These are phyloP conservation scores for Ctenopoma multispine DNA, from an alignment of 2,797 vertebrate species.

Conservation along the genomic window DNA sequence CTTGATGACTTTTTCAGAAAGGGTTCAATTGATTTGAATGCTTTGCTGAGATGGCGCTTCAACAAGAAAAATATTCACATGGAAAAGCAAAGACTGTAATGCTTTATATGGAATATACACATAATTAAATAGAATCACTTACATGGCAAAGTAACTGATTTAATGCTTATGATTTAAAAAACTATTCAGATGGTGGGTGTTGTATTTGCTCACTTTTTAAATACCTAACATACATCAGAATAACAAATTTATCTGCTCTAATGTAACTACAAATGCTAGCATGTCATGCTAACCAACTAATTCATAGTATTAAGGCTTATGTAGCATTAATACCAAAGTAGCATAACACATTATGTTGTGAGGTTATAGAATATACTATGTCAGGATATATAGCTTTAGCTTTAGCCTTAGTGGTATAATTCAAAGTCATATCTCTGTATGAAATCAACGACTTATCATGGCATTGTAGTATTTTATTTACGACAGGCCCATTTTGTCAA, in stretches of 20 bases:
- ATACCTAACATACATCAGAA: too few relatives aligned
- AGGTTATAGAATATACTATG: too few relatives aligned
- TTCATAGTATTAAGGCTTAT: too few relatives aligned
- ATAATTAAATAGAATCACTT: too few relatives aligned
- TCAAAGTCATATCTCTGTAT: neutral
- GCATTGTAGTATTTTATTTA: neutral
- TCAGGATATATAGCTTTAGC: neutral
- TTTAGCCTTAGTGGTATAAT: neutral
- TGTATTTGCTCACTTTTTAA: too few relatives aligned
- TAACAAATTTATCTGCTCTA: neutral
- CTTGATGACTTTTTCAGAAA: neutral
- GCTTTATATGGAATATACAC: too few relatives aligned
- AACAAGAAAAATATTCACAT: neutral
- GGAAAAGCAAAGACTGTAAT: neutral
- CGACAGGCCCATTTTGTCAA: neutral
- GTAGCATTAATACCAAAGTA: too few relatives aligned
- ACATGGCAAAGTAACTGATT: too few relatives aligned
- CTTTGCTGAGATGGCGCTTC: conserved; percentile 17
- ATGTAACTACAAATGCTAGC: neutral
- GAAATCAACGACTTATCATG: neutral
- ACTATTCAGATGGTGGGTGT: too few relatives aligned
- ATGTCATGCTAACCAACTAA: too few relatives aligned
- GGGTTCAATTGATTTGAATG: conserved; percentile 48
- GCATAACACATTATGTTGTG: too few relatives aligned
- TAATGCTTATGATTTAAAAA: too few relatives aligned